Conservation (phyloP, 1,140 invertebrate species). For the Periplaneta americana region DNA sequence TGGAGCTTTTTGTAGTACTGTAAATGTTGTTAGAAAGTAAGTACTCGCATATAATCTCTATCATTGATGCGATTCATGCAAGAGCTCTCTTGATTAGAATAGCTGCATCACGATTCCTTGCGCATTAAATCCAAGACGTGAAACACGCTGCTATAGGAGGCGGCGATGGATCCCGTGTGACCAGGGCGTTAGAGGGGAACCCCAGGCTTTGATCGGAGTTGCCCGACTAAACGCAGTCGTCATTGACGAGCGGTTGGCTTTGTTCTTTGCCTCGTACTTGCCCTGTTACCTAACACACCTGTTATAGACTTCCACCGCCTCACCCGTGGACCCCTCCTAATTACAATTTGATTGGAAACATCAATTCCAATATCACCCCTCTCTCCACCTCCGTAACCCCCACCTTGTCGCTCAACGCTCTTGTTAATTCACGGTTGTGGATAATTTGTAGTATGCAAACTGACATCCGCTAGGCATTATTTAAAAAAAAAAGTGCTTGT, state of each 20-base stretch:
- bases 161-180: too few species aligned
- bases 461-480: not conserved
- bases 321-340: not conserved
- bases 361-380: not conserved
- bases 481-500: not conserved
- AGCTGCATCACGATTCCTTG: too few species aligned
- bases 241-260: not conserved
- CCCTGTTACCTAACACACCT: not conserved
- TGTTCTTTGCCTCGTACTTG: not conserved
- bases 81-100: too few species aligned
- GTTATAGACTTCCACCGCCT: not conserved
- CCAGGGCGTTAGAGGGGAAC: too few species aligned
- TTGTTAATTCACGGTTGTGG: not conserved
- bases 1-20: too few species aligned
- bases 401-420: not conserved
- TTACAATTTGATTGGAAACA: not conserved
- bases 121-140: too few species aligned
- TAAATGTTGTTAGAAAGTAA: too few species aligned
- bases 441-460: not conserved
- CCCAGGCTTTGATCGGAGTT: not conserved
- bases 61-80: too few species aligned
- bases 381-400: not conserved
- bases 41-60: too few species aligned
- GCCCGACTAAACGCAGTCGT: not conserved
- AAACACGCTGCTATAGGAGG: too few species aligned